Evolutionary conservation across 2,113 vertebrate species (phyloP).

Genomic region (Lontra canadensis): DNA sequence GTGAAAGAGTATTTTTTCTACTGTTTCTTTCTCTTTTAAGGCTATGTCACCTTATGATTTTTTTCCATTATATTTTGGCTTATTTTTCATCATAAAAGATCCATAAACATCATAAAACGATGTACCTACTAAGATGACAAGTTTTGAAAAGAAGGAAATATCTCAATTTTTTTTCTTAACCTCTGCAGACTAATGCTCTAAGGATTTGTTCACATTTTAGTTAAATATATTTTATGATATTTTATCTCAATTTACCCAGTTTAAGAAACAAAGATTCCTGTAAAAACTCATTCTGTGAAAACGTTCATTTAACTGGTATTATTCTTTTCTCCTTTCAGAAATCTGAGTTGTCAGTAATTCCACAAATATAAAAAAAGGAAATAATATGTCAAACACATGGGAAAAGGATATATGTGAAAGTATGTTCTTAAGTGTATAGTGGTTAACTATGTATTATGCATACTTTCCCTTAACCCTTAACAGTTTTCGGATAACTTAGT

Average conservation of each 20-base stretch:
- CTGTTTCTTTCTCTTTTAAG: neutral
- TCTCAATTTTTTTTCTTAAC: neutral
- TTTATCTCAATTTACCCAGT: neutral
- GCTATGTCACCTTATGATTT: neutral
- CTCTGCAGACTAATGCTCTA: neutral
- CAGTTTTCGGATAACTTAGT: neutral
- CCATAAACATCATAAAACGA: neutral
- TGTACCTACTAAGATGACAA: neutral
- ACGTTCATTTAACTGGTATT: neutral
- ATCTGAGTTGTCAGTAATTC: neutral
- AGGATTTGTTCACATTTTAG: neutral
- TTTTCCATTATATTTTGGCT: neutral
- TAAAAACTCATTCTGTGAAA: neutral
- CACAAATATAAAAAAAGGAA: neutral
- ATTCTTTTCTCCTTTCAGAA: neutral
- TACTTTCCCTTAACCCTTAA: neutral
- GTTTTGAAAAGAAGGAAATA: slow-evolving; percentile 22
- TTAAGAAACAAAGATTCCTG: slow-evolving; percentile 17
- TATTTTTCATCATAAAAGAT: slow-evolving; percentile 43
- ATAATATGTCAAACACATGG: neutral
- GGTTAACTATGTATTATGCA: neutral
- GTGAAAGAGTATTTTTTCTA: neutral
- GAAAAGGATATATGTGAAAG: neutral
- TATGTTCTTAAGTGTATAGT: neutral
- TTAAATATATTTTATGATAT: neutral